Evolutionary conservation across 2,888 invertebrate genomes (phyloP), one percentile per base, ranked within the genome.

Genomic region (Malthinus seriepunctatus): DNA sequence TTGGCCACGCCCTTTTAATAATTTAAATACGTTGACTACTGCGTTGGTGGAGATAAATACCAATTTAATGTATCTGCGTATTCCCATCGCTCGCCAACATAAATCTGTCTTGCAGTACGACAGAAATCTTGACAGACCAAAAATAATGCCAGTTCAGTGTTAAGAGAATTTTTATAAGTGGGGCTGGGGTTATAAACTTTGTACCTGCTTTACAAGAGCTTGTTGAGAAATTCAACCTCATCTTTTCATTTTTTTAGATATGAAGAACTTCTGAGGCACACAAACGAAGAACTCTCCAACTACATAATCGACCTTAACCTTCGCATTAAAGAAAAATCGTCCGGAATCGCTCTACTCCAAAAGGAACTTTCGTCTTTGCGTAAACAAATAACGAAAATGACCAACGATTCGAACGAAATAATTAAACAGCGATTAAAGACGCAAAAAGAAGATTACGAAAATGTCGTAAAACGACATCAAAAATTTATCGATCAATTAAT

Each of bases 401-500:
- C 78, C 1, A 76, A 75, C 32, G 75, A 79, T 39, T 76, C 75
- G 15, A 79, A 80, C 38, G 74, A 76, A 15, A 79, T 79, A 33
- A 66, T 77, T 1, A 73, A 76, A 12, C 74, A 80, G 2, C 81
- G 81, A 59, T 67, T 86, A 52, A 80, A 82, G 12, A 79, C 82
- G 32, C 85, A 87, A 67, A 87, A 88, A 72, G 83, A 86, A 15
- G 91, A 92, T 67, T 90, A 88, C 68, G 91, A 92, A 69, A 82
- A 76, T 1, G 83, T 89, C 1, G 85, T 93, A 14, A 86, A 87
- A 64, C 81, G 93, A 9, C 93, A 93, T 73, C 93, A 93, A 73
- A 88, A 84, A 60, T 92, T 93, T 66, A 91, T 93, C 46, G 92
- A 93, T 72, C 90, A 89, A 80, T 73, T 93, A 45, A 87, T 93